Conservation (phyloP, 1,140 invertebrate genomes). For the Araneus ventricosus region DNA sequence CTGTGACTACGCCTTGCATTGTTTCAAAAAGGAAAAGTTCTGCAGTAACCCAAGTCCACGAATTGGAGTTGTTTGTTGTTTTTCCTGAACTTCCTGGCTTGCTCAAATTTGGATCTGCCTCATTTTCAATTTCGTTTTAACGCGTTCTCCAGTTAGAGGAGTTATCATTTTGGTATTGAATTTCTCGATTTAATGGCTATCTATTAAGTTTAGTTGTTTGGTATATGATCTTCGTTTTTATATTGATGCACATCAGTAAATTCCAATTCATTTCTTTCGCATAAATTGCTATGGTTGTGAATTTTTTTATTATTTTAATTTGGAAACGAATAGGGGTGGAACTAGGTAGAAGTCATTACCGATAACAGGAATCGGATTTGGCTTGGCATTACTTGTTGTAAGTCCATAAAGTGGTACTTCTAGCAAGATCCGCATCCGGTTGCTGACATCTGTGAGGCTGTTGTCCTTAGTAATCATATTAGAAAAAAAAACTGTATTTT, state of each 20-base stretch:
- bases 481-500: neutral
- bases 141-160: neutral
- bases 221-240: neutral
- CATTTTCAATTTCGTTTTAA: conserved; percentile 17
- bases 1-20: neutral
- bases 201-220: neutral
- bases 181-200: conserved; percentile 4
- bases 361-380: neutral
- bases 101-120: neutral
- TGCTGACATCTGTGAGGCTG: neutral
- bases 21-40: neutral
- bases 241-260: neutral
- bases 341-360: neutral
- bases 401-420: neutral
- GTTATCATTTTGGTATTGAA: neutral
- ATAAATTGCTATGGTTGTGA: neutral
- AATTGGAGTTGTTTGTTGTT: neutral
- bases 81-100: neutral
- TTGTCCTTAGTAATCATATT: neutral
- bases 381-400: neutral
- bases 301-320: neutral
- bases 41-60: neutral
- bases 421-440: neutral
- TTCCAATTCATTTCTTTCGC: neutral
- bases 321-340: neutral